Percentiles rank a stretch among this genome's conserved stretches.
Evolutionary conservation across 1,140 invertebrate species (phyloP).

Genomic region (Drosophila nannoptera): DNA sequence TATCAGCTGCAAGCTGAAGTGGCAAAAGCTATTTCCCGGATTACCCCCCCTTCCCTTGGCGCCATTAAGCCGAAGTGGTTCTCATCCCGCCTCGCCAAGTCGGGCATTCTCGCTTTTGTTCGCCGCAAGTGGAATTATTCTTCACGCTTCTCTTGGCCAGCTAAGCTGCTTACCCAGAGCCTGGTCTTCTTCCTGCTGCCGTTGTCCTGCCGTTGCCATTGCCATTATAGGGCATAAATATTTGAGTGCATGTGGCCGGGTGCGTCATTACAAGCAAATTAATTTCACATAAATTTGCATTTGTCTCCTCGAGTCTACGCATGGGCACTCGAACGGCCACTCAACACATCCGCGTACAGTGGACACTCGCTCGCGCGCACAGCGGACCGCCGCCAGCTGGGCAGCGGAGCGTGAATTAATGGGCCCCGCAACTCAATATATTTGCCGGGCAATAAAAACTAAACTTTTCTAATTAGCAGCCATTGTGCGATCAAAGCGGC

Average conservation of each 20-base stretch:
- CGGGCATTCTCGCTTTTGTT: no score
- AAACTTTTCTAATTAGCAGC: conserved; percentile 75
- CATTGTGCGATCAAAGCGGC: conserved; percentile 70
- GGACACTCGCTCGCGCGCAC: background rate
- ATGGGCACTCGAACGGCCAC: conserved; percentile 11
- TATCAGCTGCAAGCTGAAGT: conserved; percentile 1
- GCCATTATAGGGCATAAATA: conserved; percentile 63
- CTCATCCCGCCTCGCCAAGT: no score
- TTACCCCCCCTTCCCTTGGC: no score
- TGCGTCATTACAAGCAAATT: conserved; percentile 56
- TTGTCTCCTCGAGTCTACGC: conserved; percentile 31
- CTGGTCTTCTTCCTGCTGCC: conserved; percentile 5
- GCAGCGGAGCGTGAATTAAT: conserved; percentile 18
- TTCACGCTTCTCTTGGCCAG: no score
- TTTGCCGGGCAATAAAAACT: conserved; percentile 63
- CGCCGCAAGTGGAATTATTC: no score
- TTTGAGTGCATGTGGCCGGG: conserved; percentile 44
- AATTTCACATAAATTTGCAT: conserved; percentile 69
- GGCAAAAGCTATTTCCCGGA: no score
- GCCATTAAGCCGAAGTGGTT: no score
- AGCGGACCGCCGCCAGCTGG: background rate
- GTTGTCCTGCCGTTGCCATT: conserved; percentile 56
- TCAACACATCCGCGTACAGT: background rate
- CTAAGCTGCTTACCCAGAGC: background rate
- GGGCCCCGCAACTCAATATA: conserved; percentile 34